Evolutionary conservation across 2,797 vertebrate species (phyloP), one percentile per base, ranked within the genome.

Genomic region (Cephalopachus bancanus): DNA sequence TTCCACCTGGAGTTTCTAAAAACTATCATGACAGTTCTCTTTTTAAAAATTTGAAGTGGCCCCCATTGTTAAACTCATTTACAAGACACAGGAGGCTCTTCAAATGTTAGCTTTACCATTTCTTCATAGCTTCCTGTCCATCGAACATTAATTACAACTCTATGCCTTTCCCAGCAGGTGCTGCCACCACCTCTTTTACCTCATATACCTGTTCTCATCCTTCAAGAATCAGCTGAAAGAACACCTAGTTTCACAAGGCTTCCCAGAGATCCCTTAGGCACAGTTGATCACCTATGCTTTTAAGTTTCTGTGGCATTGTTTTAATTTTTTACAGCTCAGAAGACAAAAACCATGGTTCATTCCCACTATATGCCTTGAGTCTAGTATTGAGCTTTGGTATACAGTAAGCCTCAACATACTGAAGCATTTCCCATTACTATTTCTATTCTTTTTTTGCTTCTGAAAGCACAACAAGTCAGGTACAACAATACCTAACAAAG

Each of bases 401-500:
- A 59, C 11, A 69, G 30, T 8, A 85, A n/a, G 26, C 16, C 65
- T 87, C 78, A 22, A 71, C 55, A 65, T 9, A 28, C 2, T 44
- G 2, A 59, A 59, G 67, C 33, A 74, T 53, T 91, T 93, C 60
- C 28, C 69, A 71, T 71, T 86, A 24, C 24, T 65, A 49, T 88
- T 69, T 62, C 53, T 44, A 83, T 80, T 24, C 59, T 7, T 44
- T 33, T 89, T 80, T 51, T 83, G 16, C 57, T 95, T 79, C 20
- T 87, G 69, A 91, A 87, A 96, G 69, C n/a, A 75, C 57, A 88
- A 83, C 83, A 83, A n/a, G 20, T 16, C 81, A 44, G 57, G 28
- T 8, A 88, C 60, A 78, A 51, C n/a, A 79, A 79, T 19, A 60
- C 19, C 71, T 53, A 51, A 71, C 11, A 19, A 44, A 76, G 55